phyloP scores from a whole-genome alignment of 2,888 invertebrate species.

The Aromia moschata region DNA sequence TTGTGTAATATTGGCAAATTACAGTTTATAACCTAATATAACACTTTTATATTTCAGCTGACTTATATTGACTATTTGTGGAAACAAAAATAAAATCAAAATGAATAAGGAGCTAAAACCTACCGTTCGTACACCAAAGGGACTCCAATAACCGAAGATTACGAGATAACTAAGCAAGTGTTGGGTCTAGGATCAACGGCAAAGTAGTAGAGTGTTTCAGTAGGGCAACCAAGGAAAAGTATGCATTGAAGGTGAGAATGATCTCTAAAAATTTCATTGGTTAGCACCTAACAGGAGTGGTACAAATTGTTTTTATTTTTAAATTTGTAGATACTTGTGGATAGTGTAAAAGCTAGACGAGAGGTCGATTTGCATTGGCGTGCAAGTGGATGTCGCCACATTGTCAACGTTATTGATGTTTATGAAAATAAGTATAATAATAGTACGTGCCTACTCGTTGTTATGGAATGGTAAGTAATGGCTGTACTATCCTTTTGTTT shows the following conservation, averaged over 20 bases:
- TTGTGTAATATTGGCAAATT: constrained; percentile 21
- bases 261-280: background rate
- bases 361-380: constrained; percentile 97
- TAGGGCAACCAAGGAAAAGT: constrained; percentile 79
- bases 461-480: constrained; percentile 96
- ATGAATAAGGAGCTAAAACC: constrained; percentile 50
- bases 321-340: constrained; percentile 81
- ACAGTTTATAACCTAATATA: constrained; percentile 10
- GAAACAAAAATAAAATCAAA: constrained; percentile 11
- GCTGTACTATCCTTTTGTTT: no score
- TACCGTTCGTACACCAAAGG: constrained; percentile 70
- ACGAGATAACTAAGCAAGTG: constrained; percentile 90
- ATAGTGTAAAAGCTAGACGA: constrained; percentile 90
- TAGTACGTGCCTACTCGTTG: constrained; percentile 90
- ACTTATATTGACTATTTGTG: constrained; percentile 4
- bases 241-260: constrained; percentile 84
- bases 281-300: background rate
- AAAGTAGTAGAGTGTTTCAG: constrained; percentile 96
- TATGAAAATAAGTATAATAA: constrained; percentile 96
- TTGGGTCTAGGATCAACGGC: constrained; percentile 96
- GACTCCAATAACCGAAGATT: constrained; percentile 87
- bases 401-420: constrained; percentile 92
- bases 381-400: constrained; percentile 89
- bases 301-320: constrained; percentile 18
- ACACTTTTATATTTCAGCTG: constrained; percentile 5